Evolutionary conservation across 2,797 vertebrate species (phyloP).

Genomic region (Neosilurus mollespiculum): DNA sequence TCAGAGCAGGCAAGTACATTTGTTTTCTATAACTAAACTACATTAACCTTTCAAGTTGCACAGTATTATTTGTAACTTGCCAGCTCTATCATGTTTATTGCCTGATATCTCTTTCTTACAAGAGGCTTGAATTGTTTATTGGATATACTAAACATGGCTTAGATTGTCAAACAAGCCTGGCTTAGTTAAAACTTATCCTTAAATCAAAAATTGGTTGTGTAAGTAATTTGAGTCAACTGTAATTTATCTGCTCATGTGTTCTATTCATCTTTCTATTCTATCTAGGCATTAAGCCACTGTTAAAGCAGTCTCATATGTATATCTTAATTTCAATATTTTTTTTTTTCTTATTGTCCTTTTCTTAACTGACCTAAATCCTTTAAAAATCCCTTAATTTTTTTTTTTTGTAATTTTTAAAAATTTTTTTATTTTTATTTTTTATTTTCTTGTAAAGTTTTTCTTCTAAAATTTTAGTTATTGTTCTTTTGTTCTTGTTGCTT

Average conservation of each 20-base stretch:
- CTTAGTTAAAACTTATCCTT: slow-evolving; percentile 43
- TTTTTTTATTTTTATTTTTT: too few relatives aligned
- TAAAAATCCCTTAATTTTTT: too few relatives aligned
- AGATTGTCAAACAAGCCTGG: slow-evolving; percentile 41
- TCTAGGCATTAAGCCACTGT: slow-evolving; percentile 17
- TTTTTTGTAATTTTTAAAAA: too few relatives aligned
- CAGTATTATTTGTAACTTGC: slow-evolving; percentile 47
- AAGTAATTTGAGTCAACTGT: slow-evolving; percentile 9
- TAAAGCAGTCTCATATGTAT: too few relatives aligned
- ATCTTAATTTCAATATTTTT: too few relatives aligned
- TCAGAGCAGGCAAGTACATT: slow-evolving; percentile 26
- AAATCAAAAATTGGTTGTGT: not conserved
- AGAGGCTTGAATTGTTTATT: slow-evolving; percentile 14
- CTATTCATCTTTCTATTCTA: too few relatives aligned
- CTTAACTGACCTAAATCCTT: too few relatives aligned
- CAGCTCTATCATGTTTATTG: slow-evolving; percentile 50
- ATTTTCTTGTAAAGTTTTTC: too few relatives aligned
- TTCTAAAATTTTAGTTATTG: too few relatives aligned
- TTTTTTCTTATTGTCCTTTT: too few relatives aligned
- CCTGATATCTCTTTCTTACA: slow-evolving; percentile 41
- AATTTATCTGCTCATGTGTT: slow-evolving; percentile 44
- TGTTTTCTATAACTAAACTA: slow-evolving; percentile 50
- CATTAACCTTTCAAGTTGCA: slow-evolving; percentile 54
- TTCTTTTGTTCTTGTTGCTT: too few relatives aligned
- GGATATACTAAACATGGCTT: slow-evolving; percentile 16